phyloP scores from a whole-genome alignment of 2,113 vertebrate genomes.

The Eretmochelys imbricata region DNA sequence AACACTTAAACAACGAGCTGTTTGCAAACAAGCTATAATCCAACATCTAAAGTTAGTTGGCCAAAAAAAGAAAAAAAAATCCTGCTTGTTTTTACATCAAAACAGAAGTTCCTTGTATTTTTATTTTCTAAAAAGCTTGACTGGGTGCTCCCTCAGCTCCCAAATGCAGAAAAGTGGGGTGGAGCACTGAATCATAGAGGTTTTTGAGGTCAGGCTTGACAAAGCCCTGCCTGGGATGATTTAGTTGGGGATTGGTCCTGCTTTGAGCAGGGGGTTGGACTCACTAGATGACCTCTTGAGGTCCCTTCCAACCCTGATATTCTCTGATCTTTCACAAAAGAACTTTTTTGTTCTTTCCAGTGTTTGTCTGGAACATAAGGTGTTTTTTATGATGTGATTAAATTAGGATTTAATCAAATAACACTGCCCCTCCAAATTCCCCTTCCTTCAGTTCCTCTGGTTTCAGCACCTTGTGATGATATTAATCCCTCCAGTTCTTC shows the following conservation, averaged over 20 bases:
- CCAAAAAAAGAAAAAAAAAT: neutral
- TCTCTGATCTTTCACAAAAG: neutral
- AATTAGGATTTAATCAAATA: too few relatives aligned
- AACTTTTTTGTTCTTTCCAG: neutral
- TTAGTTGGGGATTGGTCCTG: too few relatives aligned
- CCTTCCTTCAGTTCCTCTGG: neutral
- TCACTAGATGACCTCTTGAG: too few relatives aligned
- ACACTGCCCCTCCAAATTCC: neutral
- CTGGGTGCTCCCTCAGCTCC: neutral
- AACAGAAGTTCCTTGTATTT: neutral
- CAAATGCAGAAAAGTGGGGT: neutral
- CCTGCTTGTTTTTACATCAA: too few relatives aligned
- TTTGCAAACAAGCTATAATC: neutral
- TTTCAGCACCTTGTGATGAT: neutral
- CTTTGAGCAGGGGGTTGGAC: too few relatives aligned
- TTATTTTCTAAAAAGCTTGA: neutral
- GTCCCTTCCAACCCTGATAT: too few relatives aligned
- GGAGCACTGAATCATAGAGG: neutral
- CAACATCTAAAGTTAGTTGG: neutral
- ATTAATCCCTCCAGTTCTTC: neutral
- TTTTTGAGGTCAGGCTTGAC: too few relatives aligned
- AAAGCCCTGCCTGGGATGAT: too few relatives aligned
- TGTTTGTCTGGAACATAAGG: neutral
- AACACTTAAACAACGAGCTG: neutral
- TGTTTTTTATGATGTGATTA: neutral